Evolutionary conservation across 1,140 invertebrate genomes (phyloP), one percentile per base, ranked within the genome.

Genomic region (Drosophila parvula): DNA sequence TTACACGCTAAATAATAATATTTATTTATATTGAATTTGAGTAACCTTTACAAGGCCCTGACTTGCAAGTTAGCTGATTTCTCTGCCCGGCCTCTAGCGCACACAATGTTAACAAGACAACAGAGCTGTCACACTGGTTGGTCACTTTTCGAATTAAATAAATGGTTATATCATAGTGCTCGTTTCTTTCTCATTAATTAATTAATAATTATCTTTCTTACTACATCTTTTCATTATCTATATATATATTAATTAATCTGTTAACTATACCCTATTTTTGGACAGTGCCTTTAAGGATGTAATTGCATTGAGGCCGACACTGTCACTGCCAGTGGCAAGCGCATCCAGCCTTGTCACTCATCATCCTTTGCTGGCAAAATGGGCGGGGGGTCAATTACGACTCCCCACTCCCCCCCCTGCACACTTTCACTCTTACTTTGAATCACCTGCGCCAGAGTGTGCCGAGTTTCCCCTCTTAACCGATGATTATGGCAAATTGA

Each of bases 401-500:
- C 12, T 41, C 64, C 28, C 36, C 12, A n/a, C 30, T 43, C n/a
- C n/a, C n/a, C n/a, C n/a, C n/a, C n/a, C n/a, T n/a, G n/a, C n/a
- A n/a, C 28, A 40, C 48, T 63, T 45, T 55, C 45, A 28, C 64
- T 43, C 14, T 51, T 4, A 14, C 50, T 8, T 51, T 51, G 50
- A 22, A 18, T 50, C 48, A 32, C 48, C 48, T 51, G 50, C n/a
- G 30, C 60, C 36, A 43, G 22, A 43, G 22, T 50, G 50, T 34
- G 50, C 30, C 22, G 78, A 63, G 32, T 44, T 34, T 27, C 38
- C 38, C 43, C 70, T 77, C 77, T 76, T n/a, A n/a, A n/a, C n/a
- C 59, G 71, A 79, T 79, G 83, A 82, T 86, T 82, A 86, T 88
- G 83, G 83, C 83, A 79, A 86, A 86, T 86, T 88, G 82, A 86